Conservation (phyloP, 2,113 vertebrate species). For the Macaca nemestrina region DNA sequence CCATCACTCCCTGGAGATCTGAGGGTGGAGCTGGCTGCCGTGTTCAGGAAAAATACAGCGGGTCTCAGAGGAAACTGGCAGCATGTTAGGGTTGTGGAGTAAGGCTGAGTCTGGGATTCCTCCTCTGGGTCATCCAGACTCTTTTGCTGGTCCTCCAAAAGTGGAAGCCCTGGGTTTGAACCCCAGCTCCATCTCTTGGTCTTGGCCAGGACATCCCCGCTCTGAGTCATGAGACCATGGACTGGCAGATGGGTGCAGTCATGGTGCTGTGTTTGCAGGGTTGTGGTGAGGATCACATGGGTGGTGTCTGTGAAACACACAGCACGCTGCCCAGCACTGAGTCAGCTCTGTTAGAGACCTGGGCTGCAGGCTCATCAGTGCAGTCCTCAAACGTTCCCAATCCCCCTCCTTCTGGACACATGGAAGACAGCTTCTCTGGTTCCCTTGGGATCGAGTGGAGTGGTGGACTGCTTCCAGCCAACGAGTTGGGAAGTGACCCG, state of each 20-base stretch:
- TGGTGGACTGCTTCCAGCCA: not conserved
- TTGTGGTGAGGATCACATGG: accelerated
- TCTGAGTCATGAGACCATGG: accelerated
- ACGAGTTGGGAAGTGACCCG: accelerated
- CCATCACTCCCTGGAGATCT: not conserved
- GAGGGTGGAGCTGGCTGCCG: not conserved
- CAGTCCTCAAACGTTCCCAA: accelerated
- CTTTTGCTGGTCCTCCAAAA: not conserved
- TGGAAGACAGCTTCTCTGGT: accelerated
- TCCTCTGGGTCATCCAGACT: not conserved
- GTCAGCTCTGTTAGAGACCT: not conserved
- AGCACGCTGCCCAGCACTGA: accelerated
- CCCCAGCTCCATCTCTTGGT: not conserved
- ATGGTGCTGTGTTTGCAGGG: not conserved
- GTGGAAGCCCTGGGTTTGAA: not conserved
- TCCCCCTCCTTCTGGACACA: accelerated
- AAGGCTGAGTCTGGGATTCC: not conserved
- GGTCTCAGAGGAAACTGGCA: accelerated
- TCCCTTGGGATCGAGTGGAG: not conserved
- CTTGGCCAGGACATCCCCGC: not conserved
- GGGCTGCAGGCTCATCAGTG: not conserved
- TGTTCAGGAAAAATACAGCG: accelerated
- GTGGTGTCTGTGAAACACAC: accelerated
- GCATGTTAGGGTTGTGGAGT: accelerated
- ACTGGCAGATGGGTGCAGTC: too few species aligned